Evolutionary conservation across 2,888 invertebrate genomes (phyloP).

Genomic region (Mycalesis mineus): DNA sequence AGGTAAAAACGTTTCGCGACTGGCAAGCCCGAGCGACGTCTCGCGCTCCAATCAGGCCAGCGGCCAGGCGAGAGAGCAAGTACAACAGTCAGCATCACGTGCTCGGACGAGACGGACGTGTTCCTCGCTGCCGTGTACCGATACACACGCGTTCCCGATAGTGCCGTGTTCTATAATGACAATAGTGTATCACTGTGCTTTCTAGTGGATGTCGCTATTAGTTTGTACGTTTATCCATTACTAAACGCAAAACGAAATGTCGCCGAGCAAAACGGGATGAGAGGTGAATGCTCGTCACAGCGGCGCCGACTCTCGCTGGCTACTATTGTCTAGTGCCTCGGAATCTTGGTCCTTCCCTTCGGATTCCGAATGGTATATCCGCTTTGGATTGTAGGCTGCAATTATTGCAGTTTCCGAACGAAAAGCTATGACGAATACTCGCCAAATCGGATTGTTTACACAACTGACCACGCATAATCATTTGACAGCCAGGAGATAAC

Average conservation of each 20-base stretch:
- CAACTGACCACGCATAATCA: slow-evolving; percentile 43
- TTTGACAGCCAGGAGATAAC: slow-evolving; percentile 56
- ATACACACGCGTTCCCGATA: slow-evolving; percentile 72
- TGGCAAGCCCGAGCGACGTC: slow-evolving; percentile 55
- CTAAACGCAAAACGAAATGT: slow-evolving; percentile 41
- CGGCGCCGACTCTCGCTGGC: slow-evolving; percentile 76
- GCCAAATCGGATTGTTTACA: slow-evolving; percentile 47
- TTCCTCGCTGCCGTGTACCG: slow-evolving; percentile 39
- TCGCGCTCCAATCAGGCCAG: slow-evolving; percentile 42
- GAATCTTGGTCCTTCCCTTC: slow-evolving; percentile 76
- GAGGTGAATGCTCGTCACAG: slow-evolving; percentile 76
- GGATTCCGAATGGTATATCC: slow-evolving; percentile 72
- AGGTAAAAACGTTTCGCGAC: slow-evolving; percentile 43
- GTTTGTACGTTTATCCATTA: slow-evolving; percentile 45
- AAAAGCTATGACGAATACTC: slow-evolving; percentile 52
- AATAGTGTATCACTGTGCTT: slow-evolving; percentile 55
- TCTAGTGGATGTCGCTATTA: slow-evolving; percentile 57
- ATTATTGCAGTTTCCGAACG: slow-evolving; percentile 55
- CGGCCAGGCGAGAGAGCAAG: slow-evolving; percentile 38
- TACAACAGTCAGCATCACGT: slow-evolving; percentile 74
- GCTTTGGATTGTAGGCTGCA: slow-evolving; percentile 56
- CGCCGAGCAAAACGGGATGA: slow-evolving; percentile 60
- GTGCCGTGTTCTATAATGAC: slow-evolving; percentile 66
- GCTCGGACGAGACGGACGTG: slow-evolving; percentile 59
- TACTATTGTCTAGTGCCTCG: slow-evolving; percentile 75